phyloP scores from a whole-genome alignment of 2,797 vertebrate species.

The Crenuchus spilurus region DNA sequence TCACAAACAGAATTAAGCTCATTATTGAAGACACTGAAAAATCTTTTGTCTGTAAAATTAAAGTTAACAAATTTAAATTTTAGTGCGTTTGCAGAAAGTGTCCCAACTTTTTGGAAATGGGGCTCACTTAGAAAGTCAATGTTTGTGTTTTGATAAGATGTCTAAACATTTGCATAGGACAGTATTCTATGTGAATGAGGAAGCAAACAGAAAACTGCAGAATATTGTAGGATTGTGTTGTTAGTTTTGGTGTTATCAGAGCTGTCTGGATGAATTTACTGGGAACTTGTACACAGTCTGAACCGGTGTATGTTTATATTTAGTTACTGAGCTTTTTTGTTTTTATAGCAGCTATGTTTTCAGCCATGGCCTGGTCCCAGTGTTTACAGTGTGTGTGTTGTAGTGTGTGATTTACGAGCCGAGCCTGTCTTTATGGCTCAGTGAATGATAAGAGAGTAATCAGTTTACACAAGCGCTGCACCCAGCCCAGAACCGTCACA shows the following conservation, averaged over 20 bases:
- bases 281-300: not conserved
- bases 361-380: not conserved
- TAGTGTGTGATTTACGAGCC: conserved; percentile 46
- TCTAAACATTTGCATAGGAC: too few relatives aligned
- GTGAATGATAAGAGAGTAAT: conserved; percentile 54
- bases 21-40: too few relatives aligned
- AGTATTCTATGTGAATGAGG: too few relatives aligned
- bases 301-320: not conserved
- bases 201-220: too few relatives aligned
- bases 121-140: too few relatives aligned
- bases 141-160: too few relatives aligned
- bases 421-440: conserved; percentile 51
- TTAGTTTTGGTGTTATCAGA: not conserved
- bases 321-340: not conserved
- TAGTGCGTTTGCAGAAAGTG: too few relatives aligned
- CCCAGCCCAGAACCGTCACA: conserved; percentile 27
- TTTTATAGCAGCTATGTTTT: conserved; percentile 40
- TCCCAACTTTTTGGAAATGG: too few relatives aligned
- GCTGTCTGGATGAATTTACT: not conserved
- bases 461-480: conserved; percentile 54
- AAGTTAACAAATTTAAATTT: too few relatives aligned
- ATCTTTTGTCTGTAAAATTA: too few relatives aligned
- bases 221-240: too few relatives aligned
- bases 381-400: conserved; percentile 12
- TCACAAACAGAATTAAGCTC: too few relatives aligned